Base-by-base conservation (phyloP, 1,140 invertebrate genomes). In the Cydia pomonella region DNA sequence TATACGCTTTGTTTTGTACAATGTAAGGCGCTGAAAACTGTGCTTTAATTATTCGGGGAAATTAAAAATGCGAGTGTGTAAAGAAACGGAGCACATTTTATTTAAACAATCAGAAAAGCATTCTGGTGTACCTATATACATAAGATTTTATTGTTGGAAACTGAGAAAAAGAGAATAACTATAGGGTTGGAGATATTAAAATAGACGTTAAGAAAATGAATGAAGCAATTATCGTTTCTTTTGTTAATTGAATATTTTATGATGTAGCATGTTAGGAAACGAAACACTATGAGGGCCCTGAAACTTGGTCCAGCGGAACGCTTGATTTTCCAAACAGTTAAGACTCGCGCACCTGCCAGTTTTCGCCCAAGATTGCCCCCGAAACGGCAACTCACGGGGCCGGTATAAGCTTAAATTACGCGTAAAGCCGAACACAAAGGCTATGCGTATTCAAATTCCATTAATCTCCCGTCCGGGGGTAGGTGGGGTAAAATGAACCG, bases 401-500 rank as follows among this genome's bases (percentile, higher is more conserved):
- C 86, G 87, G 86, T 85, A 86, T 80, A 83, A 84, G 88, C 84
- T 88, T 86, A 92, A 92, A 92, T 92, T 92, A 92, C 91, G 90
- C 91, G 91, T 92, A 92, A 92, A 92, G 84, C 88, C 85, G 90
- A 87, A 87, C 86, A 92, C 91, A 92, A 92, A 92, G 91, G 89
- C 87, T 91, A 91, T 92, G 88, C 91, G 89, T 92, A 92, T 92
- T 92, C 90, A 92, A 92, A 92, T 92, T 92, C 89, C 91, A 92
- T 92, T 92, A 92, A 92, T 92, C 89, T 92, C 90, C 86, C 78
- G 87, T 78, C 82, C 82, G 82, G 84, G 87, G 88, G 84, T 87
- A 83, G 87, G 87, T 86, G 87, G 88, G 88, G 88, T 89, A 90
- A 92, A 91, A 91, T 91, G 89, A 92, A 92, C 91, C 89, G 86